Percentiles rank a stretch among this genome's conserved stretches.
These are phyloP conservation scores for Oophaga pumilio DNA, from an alignment of 2,113 vertebrate genomes.

Conservation along the genomic window DNA sequence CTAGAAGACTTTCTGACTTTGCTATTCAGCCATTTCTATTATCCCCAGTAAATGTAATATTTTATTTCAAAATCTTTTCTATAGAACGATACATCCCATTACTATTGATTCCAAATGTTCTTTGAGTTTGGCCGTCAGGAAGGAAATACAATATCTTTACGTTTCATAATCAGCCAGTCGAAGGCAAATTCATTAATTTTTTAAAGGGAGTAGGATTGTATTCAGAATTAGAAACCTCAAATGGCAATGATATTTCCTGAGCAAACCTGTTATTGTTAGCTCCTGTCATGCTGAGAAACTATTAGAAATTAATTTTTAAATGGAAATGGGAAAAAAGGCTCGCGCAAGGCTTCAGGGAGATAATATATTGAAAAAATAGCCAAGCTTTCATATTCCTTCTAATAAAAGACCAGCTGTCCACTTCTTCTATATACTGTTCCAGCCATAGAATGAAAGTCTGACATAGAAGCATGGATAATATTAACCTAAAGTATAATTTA, in stretches of 20 bases:
- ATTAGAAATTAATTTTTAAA: constrained; percentile 69
- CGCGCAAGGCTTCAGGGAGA: constrained; percentile 58
- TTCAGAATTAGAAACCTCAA: constrained; percentile 66
- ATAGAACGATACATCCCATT: constrained; percentile 32
- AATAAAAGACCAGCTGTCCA: constrained; percentile 58
- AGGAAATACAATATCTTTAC: constrained; percentile 64
- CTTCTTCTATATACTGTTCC: constrained; percentile 11
- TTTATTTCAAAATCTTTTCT: constrained; percentile 43
- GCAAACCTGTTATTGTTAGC: constrained; percentile 64
- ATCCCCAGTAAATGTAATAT: constrained; percentile 35
- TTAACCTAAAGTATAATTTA: background rate
- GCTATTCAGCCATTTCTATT: background rate
- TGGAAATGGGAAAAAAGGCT: constrained; percentile 60
- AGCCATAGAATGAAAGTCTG: constrained; percentile 6
- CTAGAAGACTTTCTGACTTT: background rate
- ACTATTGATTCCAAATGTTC: constrained; percentile 66
- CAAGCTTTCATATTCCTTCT: constrained; percentile 60
- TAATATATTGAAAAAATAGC: constrained; percentile 59
- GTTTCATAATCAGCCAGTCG: constrained; percentile 64
- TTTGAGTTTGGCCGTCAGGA: constrained; percentile 64
- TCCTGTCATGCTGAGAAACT: constrained; percentile 58
- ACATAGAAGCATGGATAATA: background rate
- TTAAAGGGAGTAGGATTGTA: constrained; percentile 65
- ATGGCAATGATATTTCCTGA: constrained; percentile 65
- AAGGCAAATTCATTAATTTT: constrained; percentile 70